These are phyloP conservation scores for Cyaniris semiargus DNA, from an alignment of 2,888 invertebrate species.

Conservation along the genomic window DNA sequence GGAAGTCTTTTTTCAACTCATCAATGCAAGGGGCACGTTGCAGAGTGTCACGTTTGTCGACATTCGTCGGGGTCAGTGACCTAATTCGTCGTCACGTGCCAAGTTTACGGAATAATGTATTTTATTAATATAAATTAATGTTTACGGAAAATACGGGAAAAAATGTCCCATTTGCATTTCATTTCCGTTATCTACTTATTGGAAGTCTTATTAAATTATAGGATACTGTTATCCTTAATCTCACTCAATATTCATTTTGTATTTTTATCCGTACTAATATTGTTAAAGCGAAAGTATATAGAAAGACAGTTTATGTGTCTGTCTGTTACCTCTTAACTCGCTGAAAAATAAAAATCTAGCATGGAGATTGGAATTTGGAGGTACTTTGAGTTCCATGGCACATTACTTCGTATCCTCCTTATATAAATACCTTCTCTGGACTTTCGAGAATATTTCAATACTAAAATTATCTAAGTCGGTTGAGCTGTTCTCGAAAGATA, in stretches of 20 bases:
- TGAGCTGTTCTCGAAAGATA: too few relatives aligned
- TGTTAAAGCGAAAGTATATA: not conserved
- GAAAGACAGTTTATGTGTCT: not conserved
- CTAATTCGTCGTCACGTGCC: not conserved
- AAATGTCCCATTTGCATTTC: not conserved
- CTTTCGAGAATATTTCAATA: too few relatives aligned
- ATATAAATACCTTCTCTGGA: too few relatives aligned
- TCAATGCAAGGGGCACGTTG: not conserved
- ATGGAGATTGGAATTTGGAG: too few relatives aligned
- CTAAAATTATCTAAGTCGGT: too few relatives aligned
- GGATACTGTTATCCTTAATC: not conserved
- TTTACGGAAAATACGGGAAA: not conserved
- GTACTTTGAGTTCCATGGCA: too few relatives aligned
- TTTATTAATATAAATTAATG: slow-evolving; percentile 9
- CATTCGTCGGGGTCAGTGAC: not conserved
- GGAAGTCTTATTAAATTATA: slow-evolving; percentile 11
- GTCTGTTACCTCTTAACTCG: not conserved
- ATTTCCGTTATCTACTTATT: not conserved
- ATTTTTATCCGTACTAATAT: not conserved
- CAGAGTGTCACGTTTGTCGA: not conserved
- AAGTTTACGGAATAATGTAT: slow-evolving; percentile 8
- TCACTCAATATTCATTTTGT: not conserved
- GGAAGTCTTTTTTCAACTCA: slow-evolving; percentile 7
- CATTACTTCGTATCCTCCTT: too few relatives aligned
- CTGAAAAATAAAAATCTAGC: too few relatives aligned